Base-by-base conservation (phyloP, 2,888 invertebrate genomes). In the Diloba caeruleocephala region DNA sequence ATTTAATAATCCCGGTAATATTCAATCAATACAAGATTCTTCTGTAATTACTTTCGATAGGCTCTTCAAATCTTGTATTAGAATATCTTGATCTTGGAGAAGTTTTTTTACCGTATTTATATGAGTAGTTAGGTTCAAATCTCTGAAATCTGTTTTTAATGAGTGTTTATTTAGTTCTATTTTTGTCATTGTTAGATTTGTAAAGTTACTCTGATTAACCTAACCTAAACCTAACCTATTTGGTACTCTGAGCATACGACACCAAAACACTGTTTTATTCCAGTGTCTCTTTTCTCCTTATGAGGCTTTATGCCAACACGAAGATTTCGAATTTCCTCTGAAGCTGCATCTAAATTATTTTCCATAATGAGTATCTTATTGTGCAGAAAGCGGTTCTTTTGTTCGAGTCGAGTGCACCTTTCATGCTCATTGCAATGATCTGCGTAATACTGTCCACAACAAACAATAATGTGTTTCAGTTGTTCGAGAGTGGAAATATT, bases 381-480 rank as follows among this genome's bases (percentile, higher is more conserved):
- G 36, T 54, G 76, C 1, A 89, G 59, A 60, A 84, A 89, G 34
- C 76, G 61, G 55, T 84, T 87, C 42, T 66, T 84, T 49, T 84
- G 84, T 71, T 87, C 79, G 1, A 85, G 57, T 60, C 75, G 79
- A 14, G 55, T 26, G 21, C 72, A 76, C 55, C 62, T 76, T 42
- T 80, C 73, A 10, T 53, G 68, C 67, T 85, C 81, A 46, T 82
- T 85, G 36, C 54, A 64, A 39, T 74, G 78, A 57, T 87, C 76
- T 4, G 84, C 80, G 49, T 85, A 84, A 46, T 82, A 87, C 43
- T 85, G 78, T 1, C 85, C 83, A 59, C 84, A 88, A 43, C 69
- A 74, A 31, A 80, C 31, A 32, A 89, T 77, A 13, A 89, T 80
- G 34, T 82, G 69, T 49, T 82, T 84, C 10, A 89, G 65, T 69